phyloP scores from a whole-genome alignment of 2,113 vertebrate genomes.

The Sciurus niger region DNA sequence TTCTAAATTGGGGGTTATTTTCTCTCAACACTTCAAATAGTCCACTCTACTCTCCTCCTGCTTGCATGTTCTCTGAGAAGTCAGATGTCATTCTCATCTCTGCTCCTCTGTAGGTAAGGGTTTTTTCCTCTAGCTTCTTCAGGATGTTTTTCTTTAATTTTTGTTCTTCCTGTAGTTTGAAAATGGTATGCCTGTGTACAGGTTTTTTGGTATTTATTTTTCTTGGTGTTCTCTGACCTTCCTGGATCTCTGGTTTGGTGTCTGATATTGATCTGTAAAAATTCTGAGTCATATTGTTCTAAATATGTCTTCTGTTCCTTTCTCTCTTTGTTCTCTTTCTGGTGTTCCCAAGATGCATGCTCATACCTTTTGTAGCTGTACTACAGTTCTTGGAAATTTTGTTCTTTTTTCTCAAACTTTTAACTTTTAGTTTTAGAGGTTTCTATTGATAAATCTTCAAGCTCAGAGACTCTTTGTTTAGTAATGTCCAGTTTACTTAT shows the following conservation, averaged over 20 bases:
- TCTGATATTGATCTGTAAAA: neutral
- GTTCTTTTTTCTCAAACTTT: neutral
- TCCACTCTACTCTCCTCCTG: neutral
- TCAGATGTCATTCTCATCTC: neutral
- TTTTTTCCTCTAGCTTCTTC: neutral
- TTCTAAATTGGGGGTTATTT: neutral
- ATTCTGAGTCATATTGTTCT: neutral
- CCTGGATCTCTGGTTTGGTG: neutral
- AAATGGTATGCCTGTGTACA: neutral
- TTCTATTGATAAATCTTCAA: neutral
- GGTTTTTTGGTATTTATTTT: neutral
- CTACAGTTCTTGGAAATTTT: neutral
- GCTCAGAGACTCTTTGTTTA: neutral
- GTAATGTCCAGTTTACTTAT: neutral
- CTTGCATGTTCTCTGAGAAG: neutral
- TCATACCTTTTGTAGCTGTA: neutral
- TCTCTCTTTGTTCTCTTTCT: neutral
- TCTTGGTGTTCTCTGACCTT: neutral
- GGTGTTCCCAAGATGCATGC: neutral
- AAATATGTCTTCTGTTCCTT: neutral
- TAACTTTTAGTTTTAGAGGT: neutral
- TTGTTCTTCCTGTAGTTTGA: neutral
- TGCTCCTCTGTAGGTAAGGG: neutral
- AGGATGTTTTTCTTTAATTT: neutral
- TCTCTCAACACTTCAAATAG: neutral